Evolutionary conservation across 2,113 vertebrate species (phyloP).

Genomic region (Sebastes fasciatus): DNA sequence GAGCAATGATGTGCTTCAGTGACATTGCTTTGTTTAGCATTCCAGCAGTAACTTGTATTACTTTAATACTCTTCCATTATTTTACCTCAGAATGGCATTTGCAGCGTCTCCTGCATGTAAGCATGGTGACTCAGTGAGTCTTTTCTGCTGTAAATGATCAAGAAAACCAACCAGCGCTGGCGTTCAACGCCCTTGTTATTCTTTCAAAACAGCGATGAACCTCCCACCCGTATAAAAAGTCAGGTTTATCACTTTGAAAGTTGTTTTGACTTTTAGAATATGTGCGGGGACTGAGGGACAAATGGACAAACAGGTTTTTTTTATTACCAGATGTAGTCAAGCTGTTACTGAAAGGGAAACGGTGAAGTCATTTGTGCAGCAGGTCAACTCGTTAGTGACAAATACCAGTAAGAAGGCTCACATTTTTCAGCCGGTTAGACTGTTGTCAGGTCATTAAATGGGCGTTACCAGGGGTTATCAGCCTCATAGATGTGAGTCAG

Average conservation of each 20-base stretch:
- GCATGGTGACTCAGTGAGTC: slow-evolving; percentile 32
- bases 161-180: neutral
- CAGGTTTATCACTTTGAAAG: neutral
- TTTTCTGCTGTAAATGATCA: slow-evolving; percentile 14
- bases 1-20: slow-evolving; percentile 11
- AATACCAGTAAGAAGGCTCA: neutral
- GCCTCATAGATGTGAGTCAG: too few relatives aligned
- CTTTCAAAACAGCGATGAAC: neutral
- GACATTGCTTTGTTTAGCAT: slow-evolving; percentile 16
- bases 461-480: too few relatives aligned
- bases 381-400: neutral
- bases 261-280: neutral
- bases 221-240: neutral
- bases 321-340: neutral
- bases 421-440: too few relatives aligned
- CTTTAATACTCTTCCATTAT: slow-evolving; percentile 18
- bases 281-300: neutral
- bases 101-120: slow-evolving; percentile 7
- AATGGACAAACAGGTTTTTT: neutral
- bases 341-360: neutral
- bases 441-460: too few relatives aligned
- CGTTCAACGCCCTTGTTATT: neutral
- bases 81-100: neutral
- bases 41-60: slow-evolving; percentile 14
- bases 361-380: neutral